Percentiles rank a stretch among this genome's conserved stretches.
These are phyloP conservation scores for Rhadina sibilatrix DNA, from an alignment of 2,113 vertebrate species.

Conservation along the genomic window DNA sequence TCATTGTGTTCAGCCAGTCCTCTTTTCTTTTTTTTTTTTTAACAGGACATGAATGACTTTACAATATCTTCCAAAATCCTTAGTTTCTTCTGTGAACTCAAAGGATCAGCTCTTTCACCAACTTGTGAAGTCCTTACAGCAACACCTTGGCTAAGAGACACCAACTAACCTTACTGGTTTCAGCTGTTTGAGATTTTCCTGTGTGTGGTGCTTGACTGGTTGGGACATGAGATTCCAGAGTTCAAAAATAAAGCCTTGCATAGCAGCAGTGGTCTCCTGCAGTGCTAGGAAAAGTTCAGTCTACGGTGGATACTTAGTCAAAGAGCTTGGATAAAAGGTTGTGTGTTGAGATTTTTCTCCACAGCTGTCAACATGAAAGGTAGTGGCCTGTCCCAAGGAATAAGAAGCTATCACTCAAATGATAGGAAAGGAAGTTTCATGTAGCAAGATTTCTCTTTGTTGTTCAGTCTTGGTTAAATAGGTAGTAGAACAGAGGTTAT, in stretches of 20 bases:
- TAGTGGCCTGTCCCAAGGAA: neutral
- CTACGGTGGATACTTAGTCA: neutral
- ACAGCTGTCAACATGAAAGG: neutral
- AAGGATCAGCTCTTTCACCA: neutral
- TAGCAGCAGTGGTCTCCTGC: neutral
- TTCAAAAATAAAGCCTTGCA: neutral
- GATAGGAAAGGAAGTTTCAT: neutral
- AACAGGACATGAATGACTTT: neutral
- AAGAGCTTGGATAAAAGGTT: neutral
- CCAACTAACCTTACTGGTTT: neutral
- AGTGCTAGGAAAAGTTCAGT: neutral
- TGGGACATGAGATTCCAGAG: neutral
- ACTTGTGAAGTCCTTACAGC: neutral
- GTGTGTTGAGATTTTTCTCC: neutral
- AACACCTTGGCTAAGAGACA: neutral
- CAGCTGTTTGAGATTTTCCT: neutral
- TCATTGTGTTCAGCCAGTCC: neutral
- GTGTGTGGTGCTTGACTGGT: neutral
- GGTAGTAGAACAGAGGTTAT: neutral
- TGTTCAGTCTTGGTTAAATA: neutral
- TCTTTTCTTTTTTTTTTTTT: neutral
- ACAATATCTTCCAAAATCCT: neutral
- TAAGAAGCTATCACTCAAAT: neutral
- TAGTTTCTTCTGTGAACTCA: neutral
- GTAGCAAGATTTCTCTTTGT: neutral